Base-by-base conservation (phyloP, 2,888 invertebrate species). In the Adineta ricciae region DNA sequence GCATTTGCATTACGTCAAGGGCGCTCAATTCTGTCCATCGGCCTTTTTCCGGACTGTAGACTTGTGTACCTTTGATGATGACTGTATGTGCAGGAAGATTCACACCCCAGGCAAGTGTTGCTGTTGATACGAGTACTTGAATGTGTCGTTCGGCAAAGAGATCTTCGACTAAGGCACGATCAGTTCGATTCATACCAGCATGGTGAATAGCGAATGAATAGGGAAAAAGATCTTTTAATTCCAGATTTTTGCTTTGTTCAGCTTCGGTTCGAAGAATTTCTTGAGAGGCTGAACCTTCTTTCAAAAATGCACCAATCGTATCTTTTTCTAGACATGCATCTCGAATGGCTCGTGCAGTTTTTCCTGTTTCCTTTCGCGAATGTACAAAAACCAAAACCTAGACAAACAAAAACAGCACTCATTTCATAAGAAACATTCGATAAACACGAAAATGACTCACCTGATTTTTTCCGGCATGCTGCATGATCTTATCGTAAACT, bases 171-270 rank as follows among this genome's bases (percentile, higher is more conserved):
- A 99, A 92, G 0, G 97, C 97, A 90, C 99, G 93, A 92, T 99
- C 99, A 0, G 98, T 96, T 86, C 97, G 89, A 78, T 95, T 96
- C 98, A 99, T 98, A 87, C 99, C 99, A 88, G 99, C 99, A 92
- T 99, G 99, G 93, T 99, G 99, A 87, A 99, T 99, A 14, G 96
- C 99, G 92, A 99, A 99, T 0, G 97, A 98, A 91, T 99, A 99
- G 0, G 99, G 97, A 82, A 99, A 91, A 86, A 99, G 91, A 89
- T 99, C 98, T 88, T 96, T 95, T 0, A 99, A 91, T 88, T 99
- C 99, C 38, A 94, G 93, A 91, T 99, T 99, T 89, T 96, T 96
- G 0, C 96, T 96, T 90, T 98, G 96, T 87, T 98, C 97, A 0
- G 98, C 96, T 92, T 99, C 99, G 0, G 95, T 95, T 46, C 98